Conservation (phyloP, 2,113 vertebrate genomes). For the Limnothrissa miodon region DNA sequence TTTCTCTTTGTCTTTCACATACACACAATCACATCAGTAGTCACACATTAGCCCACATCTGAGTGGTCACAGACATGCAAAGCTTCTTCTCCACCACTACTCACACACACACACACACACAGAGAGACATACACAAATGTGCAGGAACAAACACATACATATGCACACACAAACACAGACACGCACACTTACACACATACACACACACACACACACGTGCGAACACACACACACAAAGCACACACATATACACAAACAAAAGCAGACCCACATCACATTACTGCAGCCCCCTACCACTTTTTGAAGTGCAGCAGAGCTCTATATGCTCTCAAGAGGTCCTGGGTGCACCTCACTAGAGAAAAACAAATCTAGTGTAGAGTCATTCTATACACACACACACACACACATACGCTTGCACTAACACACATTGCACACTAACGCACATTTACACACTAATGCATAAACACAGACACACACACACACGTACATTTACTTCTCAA, state of each 20-base stretch:
- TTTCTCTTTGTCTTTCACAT: slow-evolving; percentile 1
- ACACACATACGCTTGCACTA: background rate
- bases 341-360: background rate
- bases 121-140: background rate
- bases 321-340: background rate
- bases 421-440: background rate
- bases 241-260: background rate
- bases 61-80: background rate
- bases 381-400: background rate
- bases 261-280: background rate
- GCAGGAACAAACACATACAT: background rate
- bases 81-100: background rate
- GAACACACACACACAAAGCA: background rate
- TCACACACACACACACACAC: background rate
- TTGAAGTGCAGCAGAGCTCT: background rate
- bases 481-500: background rate
- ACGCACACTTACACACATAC: background rate
- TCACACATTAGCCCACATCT: background rate
- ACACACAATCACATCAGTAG: background rate
- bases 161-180: background rate
- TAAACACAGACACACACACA: background rate
- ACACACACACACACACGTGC: background rate
- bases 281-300: no score
- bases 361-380: background rate
- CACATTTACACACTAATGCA: background rate